These are phyloP conservation scores for Boloria selene DNA, from an alignment of 2,888 invertebrate species.

Conservation along the genomic window DNA sequence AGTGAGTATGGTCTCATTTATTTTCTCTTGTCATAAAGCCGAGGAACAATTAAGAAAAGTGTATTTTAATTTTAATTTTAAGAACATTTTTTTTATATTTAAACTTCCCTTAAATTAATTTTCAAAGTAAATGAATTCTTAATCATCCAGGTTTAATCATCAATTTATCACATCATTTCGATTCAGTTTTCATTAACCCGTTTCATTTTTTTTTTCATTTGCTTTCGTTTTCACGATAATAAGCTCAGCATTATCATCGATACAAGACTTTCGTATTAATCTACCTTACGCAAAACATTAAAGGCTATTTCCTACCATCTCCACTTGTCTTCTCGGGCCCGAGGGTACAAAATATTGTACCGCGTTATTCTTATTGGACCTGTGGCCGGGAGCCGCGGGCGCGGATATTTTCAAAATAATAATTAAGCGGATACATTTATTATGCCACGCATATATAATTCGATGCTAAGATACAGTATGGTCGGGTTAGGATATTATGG, in stretches of 20 bases:
- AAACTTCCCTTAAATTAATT: too few species aligned
- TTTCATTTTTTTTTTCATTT: too few species aligned
- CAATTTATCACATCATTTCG: too few species aligned
- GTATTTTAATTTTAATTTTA: too few species aligned
- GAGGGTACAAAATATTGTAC: conserved; percentile 35
- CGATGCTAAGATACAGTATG: conserved; percentile 51
- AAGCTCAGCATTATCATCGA: conserved; percentile 3
- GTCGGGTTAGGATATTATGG: conserved; percentile 14
- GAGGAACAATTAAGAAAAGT: too few species aligned
- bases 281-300: conserved; percentile 24
- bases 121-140: too few species aligned
- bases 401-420: conserved; percentile 81
- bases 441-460: conserved; percentile 75
- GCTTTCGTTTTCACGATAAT: not conserved
- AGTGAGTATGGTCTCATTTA: too few species aligned
- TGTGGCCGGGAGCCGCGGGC: conserved; percentile 61
- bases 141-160: too few species aligned
- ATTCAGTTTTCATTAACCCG: too few species aligned
- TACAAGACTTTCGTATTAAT: not conserved
- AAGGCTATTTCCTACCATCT: conserved; percentile 34
- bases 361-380: conserved; percentile 36
- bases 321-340: conserved; percentile 34
- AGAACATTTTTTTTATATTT: too few species aligned
- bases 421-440: conserved; percentile 82
- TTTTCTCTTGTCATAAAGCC: too few species aligned